These are phyloP conservation scores for Atractosteus spatula DNA, from an alignment of 2,113 vertebrate genomes.

Conservation along the genomic window DNA sequence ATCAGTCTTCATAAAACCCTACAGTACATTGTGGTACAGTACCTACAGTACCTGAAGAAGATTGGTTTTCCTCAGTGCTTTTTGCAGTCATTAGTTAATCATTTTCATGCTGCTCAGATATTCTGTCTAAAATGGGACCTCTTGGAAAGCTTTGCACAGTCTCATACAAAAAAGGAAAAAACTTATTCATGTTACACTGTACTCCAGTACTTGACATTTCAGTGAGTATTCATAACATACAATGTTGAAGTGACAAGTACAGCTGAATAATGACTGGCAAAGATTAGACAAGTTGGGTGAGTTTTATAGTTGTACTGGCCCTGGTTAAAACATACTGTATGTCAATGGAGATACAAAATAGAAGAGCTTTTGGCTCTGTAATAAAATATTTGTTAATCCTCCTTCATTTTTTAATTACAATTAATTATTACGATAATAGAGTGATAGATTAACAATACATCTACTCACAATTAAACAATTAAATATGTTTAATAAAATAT, in stretches of 20 bases:
- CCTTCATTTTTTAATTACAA: not conserved
- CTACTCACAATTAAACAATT: not conserved
- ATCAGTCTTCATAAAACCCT: not conserved
- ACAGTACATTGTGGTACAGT: not conserved
- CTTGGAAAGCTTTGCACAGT: not conserved
- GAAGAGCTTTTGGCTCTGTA: no score
- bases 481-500: not conserved
- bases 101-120: not conserved
- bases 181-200: not conserved
- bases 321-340: no score
- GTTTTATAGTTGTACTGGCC: not conserved
- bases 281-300: not conserved
- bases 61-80: not conserved
- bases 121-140: not conserved
- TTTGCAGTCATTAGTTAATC: not conserved
- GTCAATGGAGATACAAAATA: no score
- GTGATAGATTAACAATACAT: not conserved
- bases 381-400: not conserved
- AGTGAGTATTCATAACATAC: not conserved
- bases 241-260: not conserved
- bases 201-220: no score
- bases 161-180: not conserved
- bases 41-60: not conserved
- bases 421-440: not conserved
- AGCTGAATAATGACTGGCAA: not conserved